Evolutionary conservation across 2,888 invertebrate genomes (phyloP), one percentile per base, ranked within the genome.

Genomic region (Chrysolina americana): DNA sequence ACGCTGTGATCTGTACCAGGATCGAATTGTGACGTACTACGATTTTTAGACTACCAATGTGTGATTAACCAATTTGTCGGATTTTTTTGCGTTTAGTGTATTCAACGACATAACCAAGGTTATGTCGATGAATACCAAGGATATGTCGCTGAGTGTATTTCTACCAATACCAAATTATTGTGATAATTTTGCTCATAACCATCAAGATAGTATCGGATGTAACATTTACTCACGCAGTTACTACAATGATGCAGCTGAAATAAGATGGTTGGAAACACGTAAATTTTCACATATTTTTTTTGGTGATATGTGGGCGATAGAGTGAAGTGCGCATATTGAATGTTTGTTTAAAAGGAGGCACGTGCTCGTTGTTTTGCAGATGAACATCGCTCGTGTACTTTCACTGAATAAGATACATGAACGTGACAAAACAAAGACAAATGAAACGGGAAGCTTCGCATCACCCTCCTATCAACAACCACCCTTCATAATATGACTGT

Each of bases 301-400:
- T 47, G 0, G 23, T 23, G 23, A 59, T 59, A 59, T 59, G 59
- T 59, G 68, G 68, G 36, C 53, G 76, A 78, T 74, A 75, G 44
- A 70, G 65, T 77, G 79, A 78, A 81, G 82, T 79, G 81, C 76
- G 77, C 80, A 80, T 80, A 81, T 82, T 81, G 81, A 84, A 85
- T 86, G 86, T 86, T 87, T 86, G 86, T 86, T 86, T 86, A 86
- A 86, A 86, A 81, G 83, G 78, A 78, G 85, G 84, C 87, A 87
- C 87, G 87, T 87, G 87, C 81, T 76, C 75, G 75, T 83, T 83
- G 83, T 84, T 81, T 78, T 78, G 75, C 72, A 70, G 53, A 48
- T 62, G 73, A 70, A 68, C 68, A 77, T 70, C 53, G 68, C 53
- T 74, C 69, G 73, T 70, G 41, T 65, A 59, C 65, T 69, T 65